A percentile compares a stretch with the other conserved stretches of the same genome.
phyloP scores from a whole-genome alignment of 23 tunicate species.

The Corella eumyota region DNA sequence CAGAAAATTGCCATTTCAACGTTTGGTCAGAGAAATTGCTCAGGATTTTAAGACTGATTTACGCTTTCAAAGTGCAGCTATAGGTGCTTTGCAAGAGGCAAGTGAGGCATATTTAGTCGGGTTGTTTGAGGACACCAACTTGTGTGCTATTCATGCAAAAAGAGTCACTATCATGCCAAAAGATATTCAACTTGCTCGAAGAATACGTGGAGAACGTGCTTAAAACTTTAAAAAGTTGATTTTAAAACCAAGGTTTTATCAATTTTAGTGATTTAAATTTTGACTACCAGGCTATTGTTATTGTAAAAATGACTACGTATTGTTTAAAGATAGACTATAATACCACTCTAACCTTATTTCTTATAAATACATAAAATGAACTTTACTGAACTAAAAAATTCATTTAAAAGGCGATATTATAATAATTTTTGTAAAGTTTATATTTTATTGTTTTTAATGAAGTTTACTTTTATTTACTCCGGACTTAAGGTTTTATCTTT shows the following conservation, averaged over 20 bases:
- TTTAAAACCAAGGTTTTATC: no score
- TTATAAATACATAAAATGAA: no score
- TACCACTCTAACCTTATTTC: no score
- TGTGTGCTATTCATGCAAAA: conserved; percentile 57
- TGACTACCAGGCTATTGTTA: no score
- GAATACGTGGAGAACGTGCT: conserved; percentile 97
- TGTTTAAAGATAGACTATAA: no score
- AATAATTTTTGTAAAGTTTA: no score
- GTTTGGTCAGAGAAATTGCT: conserved; percentile 55
- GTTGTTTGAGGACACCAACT: conserved; percentile 87
- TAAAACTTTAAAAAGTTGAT: no score
- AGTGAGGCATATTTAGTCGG: conserved; percentile 92
- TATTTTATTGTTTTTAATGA: not conserved
- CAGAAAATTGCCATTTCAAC: conserved; percentile 52
- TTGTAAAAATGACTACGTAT: no score
- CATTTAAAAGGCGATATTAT: no score
- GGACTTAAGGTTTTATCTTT: conserved; percentile 2
- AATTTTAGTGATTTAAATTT: no score
- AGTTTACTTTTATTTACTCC: no score
- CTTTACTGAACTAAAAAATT: no score
- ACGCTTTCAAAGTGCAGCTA: conserved; percentile 50
- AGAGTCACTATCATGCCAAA: conserved; percentile 71
- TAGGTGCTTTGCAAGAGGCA: conserved; percentile 58
- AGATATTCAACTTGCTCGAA: conserved; percentile 85
- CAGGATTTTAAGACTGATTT: conserved; percentile 65